Base-by-base conservation (phyloP, 2,888 invertebrate genomes). In the Idaea aversata region DNA sequence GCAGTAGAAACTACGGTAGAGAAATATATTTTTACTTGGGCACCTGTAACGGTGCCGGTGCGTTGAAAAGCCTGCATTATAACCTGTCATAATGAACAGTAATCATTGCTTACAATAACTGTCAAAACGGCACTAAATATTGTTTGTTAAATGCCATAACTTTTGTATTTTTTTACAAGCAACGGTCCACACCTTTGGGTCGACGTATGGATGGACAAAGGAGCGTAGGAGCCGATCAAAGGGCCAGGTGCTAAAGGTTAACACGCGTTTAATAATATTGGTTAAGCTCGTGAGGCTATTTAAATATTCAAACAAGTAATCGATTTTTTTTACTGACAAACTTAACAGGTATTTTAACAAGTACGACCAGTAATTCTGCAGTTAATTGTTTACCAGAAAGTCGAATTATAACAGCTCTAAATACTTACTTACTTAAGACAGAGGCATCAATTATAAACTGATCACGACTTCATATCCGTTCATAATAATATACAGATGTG, bases 81-180 rank as follows among this genome's bases (percentile, higher is more conserved):
- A 85, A 81, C 85, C 77, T 77, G 75, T 81, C 79, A 86, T 88
- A 88, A 90, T 88, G 86, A 85, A 82, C 85, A 81, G 85, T 87
- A 88, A 91, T 90, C 89, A 90, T 91, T 88, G 90, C 82, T 86
- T 86, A 85, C 87, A 86, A 90, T 92, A 92, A 92, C 90, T 91
- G 91, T 92, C 92, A 88, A 89, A 89, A 88, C 84, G 88, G 83
- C 86, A 90, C 89, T 91, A 92, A 93, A 92, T 91, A 91, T 91
- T 91, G 89, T 93, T 90, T 90, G 90, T 91, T 90, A 88, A 90
- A 90, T 89, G 89, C 83, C 84, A 81, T 88, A 86, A 85, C 79
- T 88, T 88, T 90, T 85, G 78, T 86, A 82, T 82, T 88, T 88
- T 90, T 91, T 88, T 47, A 47, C 47, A 47, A 47, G 78, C 83